Base-by-base conservation (phyloP, 2,888 invertebrate species). In the Drosophila rellima region DNA sequence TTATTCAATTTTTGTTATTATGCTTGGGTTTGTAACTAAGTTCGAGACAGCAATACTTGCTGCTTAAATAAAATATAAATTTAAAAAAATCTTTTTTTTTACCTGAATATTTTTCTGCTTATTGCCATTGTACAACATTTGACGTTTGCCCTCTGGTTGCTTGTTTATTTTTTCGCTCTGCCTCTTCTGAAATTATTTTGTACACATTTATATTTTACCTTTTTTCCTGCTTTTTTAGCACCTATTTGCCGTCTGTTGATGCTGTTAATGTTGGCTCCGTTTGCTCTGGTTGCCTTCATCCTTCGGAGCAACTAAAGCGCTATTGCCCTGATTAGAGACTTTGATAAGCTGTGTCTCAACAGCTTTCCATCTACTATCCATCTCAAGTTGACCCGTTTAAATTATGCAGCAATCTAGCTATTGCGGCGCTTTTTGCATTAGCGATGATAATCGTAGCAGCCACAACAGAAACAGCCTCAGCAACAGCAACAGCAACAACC, bases 101-200 rank as follows among this genome's bases (percentile, higher is more conserved):
- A 13, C 3, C 26, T 6, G 10, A n/a, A 10, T 0, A 10, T 23
- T 3, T n/a, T 23, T 8, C 0, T 15, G 7, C 7, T 56, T 20
- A 3, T 15, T 50, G 7, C 76, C 76, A 76, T 33, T 70, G 76
- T 76, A 54, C 29, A 17, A 31, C 11, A n/a, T 11, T 54, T 47
- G 56, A 37, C 62, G 56, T 76, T 68, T 45, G 61, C 64, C 57
- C 60, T 40, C 50, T 69, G 37, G 64, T 48, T 52, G 61, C 70
- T 78, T 82, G 84, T 82, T 84, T 84, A 82, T 76, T 76, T 82
- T 84, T 69, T 51, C 80, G 63, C 67, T 74, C 76, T 70, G 78
- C 62, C 70, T 65, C 78, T 77, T 80, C 64, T 67, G 68, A 63
- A 83, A 83, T 83, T 85, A 82, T 83, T 83, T 79, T 82, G 81